Conservation (phyloP, 2,797 vertebrate species). For the Lycodopsis pacificus region DNA sequence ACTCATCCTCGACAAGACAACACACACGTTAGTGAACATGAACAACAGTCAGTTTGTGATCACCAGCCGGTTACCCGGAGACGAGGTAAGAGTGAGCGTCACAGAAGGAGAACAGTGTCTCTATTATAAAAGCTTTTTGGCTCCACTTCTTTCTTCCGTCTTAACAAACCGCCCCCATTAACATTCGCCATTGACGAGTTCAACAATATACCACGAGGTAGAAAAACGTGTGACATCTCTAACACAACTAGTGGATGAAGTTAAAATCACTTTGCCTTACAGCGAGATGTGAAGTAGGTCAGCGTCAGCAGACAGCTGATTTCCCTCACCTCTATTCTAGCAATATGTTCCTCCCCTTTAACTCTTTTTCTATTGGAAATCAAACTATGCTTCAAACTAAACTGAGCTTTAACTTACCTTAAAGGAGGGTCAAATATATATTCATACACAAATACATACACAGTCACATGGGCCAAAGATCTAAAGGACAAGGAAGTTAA, state of each 20-base stretch:
- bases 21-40: not conserved
- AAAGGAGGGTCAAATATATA: not conserved
- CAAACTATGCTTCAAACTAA: constrained; percentile 4
- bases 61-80: not conserved
- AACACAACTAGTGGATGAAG: constrained; percentile 17
- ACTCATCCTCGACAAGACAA: not conserved
- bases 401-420: not conserved
- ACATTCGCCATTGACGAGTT: not conserved
- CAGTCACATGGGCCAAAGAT: not conserved
- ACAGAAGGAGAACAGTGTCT: constrained; percentile 10
- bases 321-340: constrained; percentile 23
- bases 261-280: constrained; percentile 27
- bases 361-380: constrained; percentile 7
- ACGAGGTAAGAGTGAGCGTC: constrained; percentile 1
- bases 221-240: not conserved
- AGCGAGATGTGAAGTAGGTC: constrained; percentile 66
- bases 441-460: not conserved
- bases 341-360: constrained; percentile 6
- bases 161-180: not conserved
- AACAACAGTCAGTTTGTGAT: not conserved
- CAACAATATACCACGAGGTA: not conserved
- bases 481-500: not conserved
- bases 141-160: not conserved
- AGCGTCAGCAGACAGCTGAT: constrained; percentile 38
- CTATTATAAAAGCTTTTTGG: not conserved